Conservation (phyloP, 1,140 invertebrate genomes). For the Cephus cinctus region DNA sequence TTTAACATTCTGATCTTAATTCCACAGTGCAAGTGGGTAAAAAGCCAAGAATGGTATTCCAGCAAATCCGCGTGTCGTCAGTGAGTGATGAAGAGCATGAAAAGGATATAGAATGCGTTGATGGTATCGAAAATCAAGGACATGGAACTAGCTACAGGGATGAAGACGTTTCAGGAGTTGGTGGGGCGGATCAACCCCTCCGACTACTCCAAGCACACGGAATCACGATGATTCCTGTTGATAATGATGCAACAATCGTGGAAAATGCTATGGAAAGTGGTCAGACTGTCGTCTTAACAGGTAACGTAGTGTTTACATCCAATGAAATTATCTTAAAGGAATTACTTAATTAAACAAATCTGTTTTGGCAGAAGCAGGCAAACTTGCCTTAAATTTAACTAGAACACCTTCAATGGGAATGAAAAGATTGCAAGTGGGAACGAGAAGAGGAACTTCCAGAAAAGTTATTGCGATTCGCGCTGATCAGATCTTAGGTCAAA, state of each 20-base stretch:
- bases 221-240: slow-evolving; percentile 72
- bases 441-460: slow-evolving; percentile 33
- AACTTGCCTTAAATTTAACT: slow-evolving; percentile 68
- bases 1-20: slow-evolving; percentile 12
- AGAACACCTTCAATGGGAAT: slow-evolving; percentile 46
- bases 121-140: slow-evolving; percentile 12
- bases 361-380: slow-evolving; percentile 66
- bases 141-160: slow-evolving; percentile 36
- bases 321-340: slow-evolving; percentile 7
- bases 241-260: slow-evolving; percentile 70
- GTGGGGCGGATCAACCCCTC: slow-evolving; percentile 52
- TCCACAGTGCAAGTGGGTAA: slow-evolving; percentile 31
- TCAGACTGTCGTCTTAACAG: slow-evolving; percentile 74
- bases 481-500: slow-evolving; percentile 47
- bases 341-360: slow-evolving; percentile 8
- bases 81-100: slow-evolving; percentile 41
- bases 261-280: slow-evolving; percentile 79
- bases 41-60: slow-evolving; percentile 45
- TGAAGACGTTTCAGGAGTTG: slow-evolving; percentile 43
- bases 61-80: slow-evolving; percentile 40
- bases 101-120: slow-evolving; percentile 34
- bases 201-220: slow-evolving; percentile 76
- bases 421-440: slow-evolving; percentile 39
- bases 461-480: slow-evolving; percentile 52
- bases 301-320: slow-evolving; percentile 46